Evolutionary conservation across 2,797 vertebrate species (phyloP).

Genomic region (Pipistrellus nathusii): DNA sequence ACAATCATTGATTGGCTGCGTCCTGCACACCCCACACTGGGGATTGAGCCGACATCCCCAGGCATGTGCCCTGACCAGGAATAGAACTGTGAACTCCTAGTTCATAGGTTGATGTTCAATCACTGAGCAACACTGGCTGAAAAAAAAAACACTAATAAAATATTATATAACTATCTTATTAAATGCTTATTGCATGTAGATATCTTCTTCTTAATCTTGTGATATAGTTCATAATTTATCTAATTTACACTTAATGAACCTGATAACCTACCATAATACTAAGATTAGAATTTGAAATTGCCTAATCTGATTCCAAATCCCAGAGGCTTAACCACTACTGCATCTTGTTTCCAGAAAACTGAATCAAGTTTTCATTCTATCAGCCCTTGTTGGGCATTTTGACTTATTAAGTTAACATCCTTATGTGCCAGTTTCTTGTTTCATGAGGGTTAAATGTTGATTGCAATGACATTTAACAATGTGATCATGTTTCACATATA

Average conservation of each 20-base stretch:
- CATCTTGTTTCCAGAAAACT: neutral
- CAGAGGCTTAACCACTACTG: neutral
- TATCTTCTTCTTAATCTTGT: neutral
- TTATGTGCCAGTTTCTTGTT: neutral
- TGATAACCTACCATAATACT: neutral
- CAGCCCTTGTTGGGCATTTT: neutral
- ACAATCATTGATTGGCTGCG: neutral
- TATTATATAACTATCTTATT: neutral
- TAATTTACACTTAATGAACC: neutral
- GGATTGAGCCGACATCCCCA: neutral
- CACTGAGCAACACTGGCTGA: neutral
- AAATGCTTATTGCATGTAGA: neutral
- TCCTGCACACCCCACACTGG: neutral
- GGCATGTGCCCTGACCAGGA: neutral
- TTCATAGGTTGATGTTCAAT: neutral
- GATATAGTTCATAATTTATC: neutral
- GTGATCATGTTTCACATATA: neutral
- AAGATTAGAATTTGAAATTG: neutral
- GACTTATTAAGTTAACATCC: neutral
- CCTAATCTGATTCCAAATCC: neutral
- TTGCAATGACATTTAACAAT: neutral
- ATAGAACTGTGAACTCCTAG: neutral
- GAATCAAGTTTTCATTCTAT: neutral
- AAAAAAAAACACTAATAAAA: conserved; percentile 13
- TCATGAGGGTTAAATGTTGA: neutral